Conservation (phyloP, 2,888 invertebrate genomes). For the Cremastinae sp. region DNA sequence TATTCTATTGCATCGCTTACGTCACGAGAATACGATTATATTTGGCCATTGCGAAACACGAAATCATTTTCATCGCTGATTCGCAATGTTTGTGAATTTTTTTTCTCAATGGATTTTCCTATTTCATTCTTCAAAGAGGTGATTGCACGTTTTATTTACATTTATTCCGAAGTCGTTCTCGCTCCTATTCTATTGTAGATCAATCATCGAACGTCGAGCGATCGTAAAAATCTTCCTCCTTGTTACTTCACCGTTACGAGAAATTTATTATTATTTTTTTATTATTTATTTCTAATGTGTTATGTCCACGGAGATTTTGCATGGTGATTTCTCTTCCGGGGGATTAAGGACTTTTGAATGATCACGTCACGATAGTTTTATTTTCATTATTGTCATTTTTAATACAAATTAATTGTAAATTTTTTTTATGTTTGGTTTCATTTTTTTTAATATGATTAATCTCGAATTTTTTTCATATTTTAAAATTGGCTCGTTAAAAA, state of each 20-base stretch:
- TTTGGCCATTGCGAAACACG: conserved; percentile 47
- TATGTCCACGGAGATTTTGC: too few relatives aligned
- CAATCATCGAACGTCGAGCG: conserved; percentile 23
- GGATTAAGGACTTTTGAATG: too few relatives aligned
- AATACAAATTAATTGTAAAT: too few relatives aligned
- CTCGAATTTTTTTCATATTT: too few relatives aligned
- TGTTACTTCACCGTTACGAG: conserved; percentile 32
- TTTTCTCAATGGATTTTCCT: neutral
- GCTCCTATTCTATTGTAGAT: conserved; percentile 21
- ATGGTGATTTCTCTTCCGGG: conserved; percentile 1
- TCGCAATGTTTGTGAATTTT: conserved; percentile 23
- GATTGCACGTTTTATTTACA: neutral
- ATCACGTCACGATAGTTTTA: too few relatives aligned
- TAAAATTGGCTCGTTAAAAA: too few relatives aligned
- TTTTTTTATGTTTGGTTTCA: too few relatives aligned
- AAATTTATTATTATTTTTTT: conserved; percentile 5
- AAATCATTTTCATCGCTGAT: conserved; percentile 38
- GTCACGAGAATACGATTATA: conserved; percentile 25
- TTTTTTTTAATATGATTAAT: too few relatives aligned
- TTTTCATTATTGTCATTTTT: too few relatives aligned
- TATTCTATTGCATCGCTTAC: conserved; percentile 20
- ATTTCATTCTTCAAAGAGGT: neutral
- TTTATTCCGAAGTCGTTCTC: conserved; percentile 28
- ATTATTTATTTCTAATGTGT: neutral
- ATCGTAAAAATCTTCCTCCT: conserved; percentile 11